These are phyloP conservation scores for Petrocephalus sullivani DNA, from an alignment of 2,797 vertebrate species.

Conservation along the genomic window DNA sequence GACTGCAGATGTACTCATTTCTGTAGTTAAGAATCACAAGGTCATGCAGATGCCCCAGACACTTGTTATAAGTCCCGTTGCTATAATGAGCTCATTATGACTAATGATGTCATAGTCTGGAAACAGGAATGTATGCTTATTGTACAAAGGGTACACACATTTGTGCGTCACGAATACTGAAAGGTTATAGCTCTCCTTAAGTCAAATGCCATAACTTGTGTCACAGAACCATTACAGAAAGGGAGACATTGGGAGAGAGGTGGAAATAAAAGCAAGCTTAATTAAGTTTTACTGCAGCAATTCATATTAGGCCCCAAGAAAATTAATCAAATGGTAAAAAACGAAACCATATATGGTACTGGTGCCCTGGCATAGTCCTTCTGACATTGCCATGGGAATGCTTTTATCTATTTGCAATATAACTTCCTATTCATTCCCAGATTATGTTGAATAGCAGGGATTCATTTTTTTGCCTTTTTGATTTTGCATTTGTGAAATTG, in stretches of 20 bases:
- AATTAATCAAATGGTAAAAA: not conserved
- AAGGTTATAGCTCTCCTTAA: not conserved
- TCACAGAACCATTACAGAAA: not conserved
- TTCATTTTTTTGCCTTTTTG: not conserved
- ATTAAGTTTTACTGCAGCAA: not conserved
- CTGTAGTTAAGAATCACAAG: not conserved
- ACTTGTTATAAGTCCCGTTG: not conserved
- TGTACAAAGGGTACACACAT: not conserved
- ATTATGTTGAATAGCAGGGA: not conserved
- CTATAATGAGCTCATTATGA: conserved; percentile 11
- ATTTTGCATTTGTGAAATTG: not conserved
- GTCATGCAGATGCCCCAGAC: not conserved
- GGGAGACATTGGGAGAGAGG: not conserved
- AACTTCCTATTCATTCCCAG: not conserved
- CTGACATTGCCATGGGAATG: not conserved
- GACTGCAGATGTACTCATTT: not conserved
- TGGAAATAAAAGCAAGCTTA: not conserved
- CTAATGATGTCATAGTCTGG: not conserved
- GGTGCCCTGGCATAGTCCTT: not conserved
- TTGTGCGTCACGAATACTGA: not conserved
- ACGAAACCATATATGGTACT: too few species aligned
- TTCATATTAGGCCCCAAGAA: not conserved
- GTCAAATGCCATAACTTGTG: conserved; percentile 7
- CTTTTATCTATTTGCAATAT: not conserved
- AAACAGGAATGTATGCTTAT: not conserved